Conservation (phyloP, 1,140 invertebrate genomes). For the Adoxophyes honmai region DNA sequence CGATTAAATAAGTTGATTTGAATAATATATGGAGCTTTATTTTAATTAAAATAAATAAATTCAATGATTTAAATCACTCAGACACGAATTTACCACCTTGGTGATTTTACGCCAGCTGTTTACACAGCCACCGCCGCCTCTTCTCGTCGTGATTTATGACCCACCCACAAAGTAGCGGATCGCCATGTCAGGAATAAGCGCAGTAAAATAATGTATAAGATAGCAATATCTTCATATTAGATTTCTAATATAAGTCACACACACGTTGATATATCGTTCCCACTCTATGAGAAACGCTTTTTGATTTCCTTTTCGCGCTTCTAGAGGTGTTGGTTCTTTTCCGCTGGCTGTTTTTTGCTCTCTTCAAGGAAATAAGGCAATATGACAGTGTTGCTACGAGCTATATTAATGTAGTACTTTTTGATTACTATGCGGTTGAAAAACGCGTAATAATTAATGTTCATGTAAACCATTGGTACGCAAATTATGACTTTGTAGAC, state of each 20-base stretch:
- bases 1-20: no score
- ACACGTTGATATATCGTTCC: background rate
- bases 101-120: no score
- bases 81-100: no score
- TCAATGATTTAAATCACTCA: no score
- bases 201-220: conserved; percentile 13
- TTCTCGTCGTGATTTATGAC: conserved; percentile 8
- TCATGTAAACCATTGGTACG: no score
- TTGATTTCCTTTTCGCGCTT: background rate
- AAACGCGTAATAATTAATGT: no score
- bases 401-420: no score
- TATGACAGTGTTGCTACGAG: background rate
- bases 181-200: conserved; percentile 3
- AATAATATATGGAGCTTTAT: no score
- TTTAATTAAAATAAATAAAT: no score
- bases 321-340: conserved; percentile 10
- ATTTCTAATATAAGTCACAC: background rate
- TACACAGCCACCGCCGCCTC: conserved; percentile 3
- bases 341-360: conserved; percentile 31
- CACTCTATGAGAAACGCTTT: background rate
- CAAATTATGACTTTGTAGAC: no score
- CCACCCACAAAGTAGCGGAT: conserved; percentile 11
- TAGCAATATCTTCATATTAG: conserved; percentile 3
- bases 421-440: no score
- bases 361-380: conserved; percentile 35